Base-by-base conservation (phyloP, 2,888 invertebrate genomes). In the Drosophila fungiperda region DNA sequence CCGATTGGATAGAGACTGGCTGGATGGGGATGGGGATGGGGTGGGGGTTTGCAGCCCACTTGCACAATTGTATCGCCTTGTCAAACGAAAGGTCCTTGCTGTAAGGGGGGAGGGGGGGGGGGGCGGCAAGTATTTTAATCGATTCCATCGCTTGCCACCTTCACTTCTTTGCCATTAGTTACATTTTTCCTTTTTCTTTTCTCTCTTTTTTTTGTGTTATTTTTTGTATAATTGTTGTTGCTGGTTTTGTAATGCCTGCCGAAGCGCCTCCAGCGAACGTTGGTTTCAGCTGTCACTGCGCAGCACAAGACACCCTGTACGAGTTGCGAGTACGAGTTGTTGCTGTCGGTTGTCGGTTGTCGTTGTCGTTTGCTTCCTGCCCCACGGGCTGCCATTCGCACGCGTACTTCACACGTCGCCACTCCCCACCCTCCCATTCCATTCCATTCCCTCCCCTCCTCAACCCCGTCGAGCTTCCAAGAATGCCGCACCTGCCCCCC, bases 371-470 rank as follows among this genome's bases (percentile, higher is more conserved):
- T 64, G 69, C 69, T 73, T 73, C 69, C 70, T 73, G 78, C 75
- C 88, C 81, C 75, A 75, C 70, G 86, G 89, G 68, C 78, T 85
- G 77, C 83, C 75, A 83, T 87, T 83, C 82, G 83, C 82, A 88
- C 89, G 73, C 78, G 80, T 83, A 78, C 73, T 88, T 88, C 86
- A 86, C 87, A 84, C 82, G 78, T 84, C 71, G 73, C 70, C 74
- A 33, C 12, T 48, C 52, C 54, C 6, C n/a, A 20, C 17, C 17
- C 23, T 9, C 20, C 38, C 50, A 23, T 23, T 7, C 7, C 29
- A 35, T 5, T 12, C 15, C 23, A 23, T 35, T 20, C 17, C 17
- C n/a, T 12, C 49, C 29, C 29, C 8, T 9, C 33, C 8, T 20
- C 29, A 8, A 12, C 20, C 20, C 12, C 55, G 1, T 15, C n/a